A percentile compares a stretch with the other conserved stretches of the same genome.
Conservation (phyloP, 2,113 vertebrate species). For the Hippocampus mohnikei region DNA sequence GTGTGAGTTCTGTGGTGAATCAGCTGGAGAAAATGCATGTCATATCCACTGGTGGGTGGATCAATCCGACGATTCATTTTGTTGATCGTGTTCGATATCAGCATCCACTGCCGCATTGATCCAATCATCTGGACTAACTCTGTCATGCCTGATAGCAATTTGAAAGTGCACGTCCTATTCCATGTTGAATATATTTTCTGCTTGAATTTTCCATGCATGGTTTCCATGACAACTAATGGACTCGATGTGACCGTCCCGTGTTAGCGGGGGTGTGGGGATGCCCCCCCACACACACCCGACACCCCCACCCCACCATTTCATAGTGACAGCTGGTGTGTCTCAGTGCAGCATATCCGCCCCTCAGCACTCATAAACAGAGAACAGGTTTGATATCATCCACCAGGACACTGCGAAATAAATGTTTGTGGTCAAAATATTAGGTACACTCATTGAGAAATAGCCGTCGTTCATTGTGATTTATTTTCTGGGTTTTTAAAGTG, state of each 20-base stretch:
- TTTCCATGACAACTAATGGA: slow-evolving; percentile 3
- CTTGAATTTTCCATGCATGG: neutral
- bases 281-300: slow-evolving; percentile 19
- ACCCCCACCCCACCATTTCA: slow-evolving; percentile 24
- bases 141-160: no score
- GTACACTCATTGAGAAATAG: neutral
- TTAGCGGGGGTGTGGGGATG: slow-evolving; percentile 43
- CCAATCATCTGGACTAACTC: no score
- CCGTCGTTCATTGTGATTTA: no score
- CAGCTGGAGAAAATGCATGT: slow-evolving; percentile 37
- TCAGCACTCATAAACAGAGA: slow-evolving; percentile 21
- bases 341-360: slow-evolving; percentile 20
- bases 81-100: neutral
- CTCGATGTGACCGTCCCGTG: neutral
- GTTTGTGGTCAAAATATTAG: no score
- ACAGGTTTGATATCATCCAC: slow-evolving; percentile 11
- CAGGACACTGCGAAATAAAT: no score
- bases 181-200: neutral
- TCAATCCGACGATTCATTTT: neutral
- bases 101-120: no score
- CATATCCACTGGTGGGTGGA: neutral
- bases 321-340: slow-evolving; percentile 44
- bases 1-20: slow-evolving; percentile 39
- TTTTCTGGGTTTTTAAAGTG: no score
- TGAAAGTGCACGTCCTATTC: neutral